Base-by-base conservation (phyloP, 2,797 vertebrate genomes). In the Amniataba percoides region DNA sequence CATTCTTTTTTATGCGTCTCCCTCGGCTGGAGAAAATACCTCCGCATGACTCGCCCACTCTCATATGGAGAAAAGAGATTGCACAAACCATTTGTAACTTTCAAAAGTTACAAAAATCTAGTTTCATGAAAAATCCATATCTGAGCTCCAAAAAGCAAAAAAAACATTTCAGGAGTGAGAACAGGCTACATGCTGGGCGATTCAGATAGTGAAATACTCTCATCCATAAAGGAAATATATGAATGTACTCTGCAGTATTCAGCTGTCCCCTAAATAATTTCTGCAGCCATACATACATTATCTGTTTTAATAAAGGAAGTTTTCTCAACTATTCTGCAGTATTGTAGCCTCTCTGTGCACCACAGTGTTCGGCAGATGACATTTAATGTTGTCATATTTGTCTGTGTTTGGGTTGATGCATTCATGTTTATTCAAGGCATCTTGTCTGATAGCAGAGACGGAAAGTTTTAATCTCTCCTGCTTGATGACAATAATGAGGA, bases 1-100 rank as follows among this genome's bases (percentile, higher is more conserved):
- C 93, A 89, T 93, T 94, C 87, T 88, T 91, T 93, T 94, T 92
- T 92, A 92, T 92, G 83, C 82, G 80, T 87, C 91, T 92, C 88
- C 77, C 81, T 78, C 78, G 81, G 89, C 92, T 87, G 83, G 70
- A 89, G 90, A 92, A 93, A 94, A 94, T 89, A 77, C 90, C 90
- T 90, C 78, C 6, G 53, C 80, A 83, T 48, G 67, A 84, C 74
- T 88, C 69, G 42, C 75, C 77, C 67, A 70, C 85, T 70, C 85
- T 88, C 77, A 71, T 58, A 83, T 66, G 73, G 80, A 87, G 85
- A 85, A 80, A 86, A 84, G 74, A 80, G 59, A 84, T 73, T 70
- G 77, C 61, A 80, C 40, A 74, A 77, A 84, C 75, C 86, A 87
- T 94, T 92, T 92, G 87, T 91, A 87, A 82, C 80, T 89, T 91